A percentile compares a stretch with the other conserved stretches of the same genome.
Conservation (phyloP, 1,140 invertebrate species). For the Papilio dardanus region DNA sequence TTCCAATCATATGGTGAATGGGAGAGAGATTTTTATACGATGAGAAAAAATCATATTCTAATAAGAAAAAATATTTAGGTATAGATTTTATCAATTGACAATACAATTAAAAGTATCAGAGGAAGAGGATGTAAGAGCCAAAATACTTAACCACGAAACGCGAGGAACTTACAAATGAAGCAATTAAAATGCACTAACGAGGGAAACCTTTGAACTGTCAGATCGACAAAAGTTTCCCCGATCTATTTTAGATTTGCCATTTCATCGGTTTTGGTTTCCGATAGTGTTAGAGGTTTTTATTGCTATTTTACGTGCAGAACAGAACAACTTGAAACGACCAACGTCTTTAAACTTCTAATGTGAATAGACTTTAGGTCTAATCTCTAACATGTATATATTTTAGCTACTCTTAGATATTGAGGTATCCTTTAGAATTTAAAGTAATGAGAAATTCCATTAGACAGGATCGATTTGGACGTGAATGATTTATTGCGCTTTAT, state of each 20-base stretch:
- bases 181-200: constrained; percentile 20
- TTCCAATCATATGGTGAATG: background rate
- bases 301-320: background rate
- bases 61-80: background rate
- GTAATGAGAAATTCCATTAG: constrained; percentile 19
- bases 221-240: background rate
- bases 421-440: background rate
- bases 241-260: background rate
- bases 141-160: constrained; percentile 3
- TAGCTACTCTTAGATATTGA: no score
- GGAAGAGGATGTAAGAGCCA: background rate
- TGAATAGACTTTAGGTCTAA: no score
- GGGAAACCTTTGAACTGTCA: background rate
- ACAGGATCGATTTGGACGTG: background rate
- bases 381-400: no score
- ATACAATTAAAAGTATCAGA: background rate
- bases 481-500: constrained; percentile 32
- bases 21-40: background rate
- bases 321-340: background rate
- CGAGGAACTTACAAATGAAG: background rate
- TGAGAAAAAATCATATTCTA: background rate
- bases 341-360: background rate
- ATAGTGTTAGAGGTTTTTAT: background rate
- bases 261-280: constrained; percentile 5
- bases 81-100: background rate